Evolutionary conservation across 2,888 invertebrate species (phyloP).

Genomic region (Alsophila aescularia): DNA sequence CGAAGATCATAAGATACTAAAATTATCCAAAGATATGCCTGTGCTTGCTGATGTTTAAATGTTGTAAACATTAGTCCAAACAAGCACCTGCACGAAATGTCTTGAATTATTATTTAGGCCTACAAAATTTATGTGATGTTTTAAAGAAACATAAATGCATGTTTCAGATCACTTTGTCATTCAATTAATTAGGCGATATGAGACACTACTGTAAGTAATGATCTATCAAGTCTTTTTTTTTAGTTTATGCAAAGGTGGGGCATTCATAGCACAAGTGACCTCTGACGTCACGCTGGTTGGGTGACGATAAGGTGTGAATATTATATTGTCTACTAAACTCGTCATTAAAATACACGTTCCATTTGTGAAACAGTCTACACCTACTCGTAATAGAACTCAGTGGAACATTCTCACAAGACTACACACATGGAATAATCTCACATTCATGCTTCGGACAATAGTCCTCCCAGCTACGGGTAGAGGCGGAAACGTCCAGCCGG

Average conservation of each 20-base stretch:
- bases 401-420: slow-evolving; percentile 57
- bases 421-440: slow-evolving; percentile 74
- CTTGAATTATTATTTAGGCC: slow-evolving; percentile 50
- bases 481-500: slow-evolving; percentile 64
- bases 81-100: slow-evolving; percentile 43
- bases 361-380: slow-evolving; percentile 34
- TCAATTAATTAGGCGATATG: slow-evolving; percentile 16
- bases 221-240: slow-evolving; percentile 18
- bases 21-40: slow-evolving; percentile 36
- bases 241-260: slow-evolving; percentile 33
- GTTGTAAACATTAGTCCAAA: slow-evolving; percentile 36
- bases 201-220: slow-evolving; percentile 14
- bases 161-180: slow-evolving; percentile 24
- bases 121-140: slow-evolving; percentile 33
- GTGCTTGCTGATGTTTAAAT: slow-evolving; percentile 30
- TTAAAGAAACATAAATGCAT: slow-evolving; percentile 33
- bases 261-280: slow-evolving; percentile 35
- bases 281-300: slow-evolving; percentile 26
- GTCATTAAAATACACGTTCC: slow-evolving; percentile 39
- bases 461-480: slow-evolving; percentile 55
- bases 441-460: slow-evolving; percentile 77
- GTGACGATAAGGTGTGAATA: slow-evolving; percentile 31
- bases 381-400: slow-evolving; percentile 40
- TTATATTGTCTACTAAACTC: slow-evolving; percentile 39
- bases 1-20: no score